Conservation (phyloP, 1,140 invertebrate species). For the Drosophila lini region DNA sequence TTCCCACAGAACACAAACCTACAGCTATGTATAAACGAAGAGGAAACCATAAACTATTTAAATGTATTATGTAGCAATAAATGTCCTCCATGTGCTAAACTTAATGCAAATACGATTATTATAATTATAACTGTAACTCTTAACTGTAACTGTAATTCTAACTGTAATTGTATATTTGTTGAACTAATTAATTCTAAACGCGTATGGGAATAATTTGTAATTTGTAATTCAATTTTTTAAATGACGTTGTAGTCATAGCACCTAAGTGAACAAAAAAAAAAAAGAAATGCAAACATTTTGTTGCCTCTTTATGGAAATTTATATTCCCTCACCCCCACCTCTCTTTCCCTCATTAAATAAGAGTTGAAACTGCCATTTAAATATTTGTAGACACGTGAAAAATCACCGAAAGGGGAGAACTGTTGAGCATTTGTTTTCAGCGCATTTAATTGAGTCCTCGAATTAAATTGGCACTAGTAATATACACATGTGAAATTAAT, state of each 20-base stretch:
- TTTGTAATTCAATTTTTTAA: conserved; percentile 74
- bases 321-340: conserved; percentile 6
- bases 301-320: conserved; percentile 51
- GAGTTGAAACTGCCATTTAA: conserved; percentile 72
- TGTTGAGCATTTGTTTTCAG: conserved; percentile 58
- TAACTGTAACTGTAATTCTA: conserved; percentile 48
- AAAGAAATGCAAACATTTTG: conserved; percentile 36
- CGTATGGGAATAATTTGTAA: conserved; percentile 58
- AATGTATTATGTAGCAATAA: conserved; percentile 79
- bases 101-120: conserved; percentile 58
- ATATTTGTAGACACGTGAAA: conserved; percentile 42
- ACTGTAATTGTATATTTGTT: conserved; percentile 71
- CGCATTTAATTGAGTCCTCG: conserved; percentile 60
- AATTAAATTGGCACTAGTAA: conserved; percentile 39
- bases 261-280: conserved; percentile 50
- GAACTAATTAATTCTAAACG: conserved; percentile 67
- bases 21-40: conserved; percentile 38
- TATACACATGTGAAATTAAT: conserved; percentile 23
- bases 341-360: conserved; percentile 17
- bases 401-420: conserved; percentile 18
- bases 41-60: conserved; percentile 54
- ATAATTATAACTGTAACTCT: conserved; percentile 40
- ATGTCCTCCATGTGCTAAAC: conserved; percentile 84
- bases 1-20: conserved; percentile 1
- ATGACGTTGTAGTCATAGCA: conserved; percentile 81